These are phyloP conservation scores for Apamea epomidion DNA, from an alignment of 2,888 invertebrate genomes.

Conservation along the genomic window DNA sequence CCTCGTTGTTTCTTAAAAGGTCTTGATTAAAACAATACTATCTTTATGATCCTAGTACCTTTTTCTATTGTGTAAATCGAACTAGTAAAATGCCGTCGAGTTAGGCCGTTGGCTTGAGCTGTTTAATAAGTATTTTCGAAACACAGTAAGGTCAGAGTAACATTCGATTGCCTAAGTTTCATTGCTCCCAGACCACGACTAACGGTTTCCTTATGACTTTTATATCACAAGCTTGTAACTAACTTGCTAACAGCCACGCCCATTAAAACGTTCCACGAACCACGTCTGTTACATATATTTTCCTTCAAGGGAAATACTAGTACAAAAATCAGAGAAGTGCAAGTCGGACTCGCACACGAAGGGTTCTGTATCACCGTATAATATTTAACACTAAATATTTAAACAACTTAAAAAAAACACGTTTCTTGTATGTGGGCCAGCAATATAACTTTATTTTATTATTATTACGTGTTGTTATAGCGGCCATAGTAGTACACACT, in stretches of 20 bases:
- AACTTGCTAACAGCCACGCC: slow-evolving; percentile 42
- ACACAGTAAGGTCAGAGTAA: slow-evolving; percentile 50
- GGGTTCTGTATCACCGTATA: not conserved
- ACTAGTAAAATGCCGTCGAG: slow-evolving; percentile 23
- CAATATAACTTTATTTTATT: no score
- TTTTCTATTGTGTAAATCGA: slow-evolving; percentile 31
- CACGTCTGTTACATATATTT: slow-evolving; percentile 10
- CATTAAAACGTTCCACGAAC: slow-evolving; percentile 13
- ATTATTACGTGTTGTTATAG: no score
- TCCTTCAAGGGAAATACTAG: slow-evolving; percentile 42
- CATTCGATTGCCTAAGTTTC: slow-evolving; percentile 49
- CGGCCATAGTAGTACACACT: no score
- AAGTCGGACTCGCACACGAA: not conserved
- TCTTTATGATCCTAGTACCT: not conserved
- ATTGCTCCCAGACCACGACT: slow-evolving; percentile 44
- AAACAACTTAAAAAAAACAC: no score
- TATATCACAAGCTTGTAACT: slow-evolving; percentile 36
- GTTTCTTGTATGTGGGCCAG: no score
- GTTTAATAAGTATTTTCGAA: slow-evolving; percentile 48
- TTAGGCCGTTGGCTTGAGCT: slow-evolving; percentile 10
- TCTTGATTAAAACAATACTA: slow-evolving; percentile 7
- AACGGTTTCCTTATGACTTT: slow-evolving; percentile 59
- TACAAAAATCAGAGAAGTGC: slow-evolving; percentile 12
- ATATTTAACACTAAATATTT: not conserved
- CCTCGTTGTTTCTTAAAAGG: not conserved